Conservation (phyloP, 23 tunicate species). For the Corella eumyota region DNA sequence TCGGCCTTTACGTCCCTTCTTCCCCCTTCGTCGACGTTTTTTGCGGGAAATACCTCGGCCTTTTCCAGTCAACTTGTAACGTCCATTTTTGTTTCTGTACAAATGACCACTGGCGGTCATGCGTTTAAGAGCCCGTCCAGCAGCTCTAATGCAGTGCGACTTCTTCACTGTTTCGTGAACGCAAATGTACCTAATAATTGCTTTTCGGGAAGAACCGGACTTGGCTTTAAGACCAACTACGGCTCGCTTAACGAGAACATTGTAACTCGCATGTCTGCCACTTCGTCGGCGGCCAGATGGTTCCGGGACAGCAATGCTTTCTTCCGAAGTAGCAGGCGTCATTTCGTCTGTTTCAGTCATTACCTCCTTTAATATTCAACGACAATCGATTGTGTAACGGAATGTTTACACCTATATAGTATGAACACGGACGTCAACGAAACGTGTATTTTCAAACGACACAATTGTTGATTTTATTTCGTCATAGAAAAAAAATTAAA, state of each 20-base stretch:
- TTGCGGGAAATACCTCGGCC: conserved; percentile 42
- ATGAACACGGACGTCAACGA: conserved; percentile 30
- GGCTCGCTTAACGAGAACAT: conserved; percentile 68
- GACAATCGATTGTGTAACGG: background rate
- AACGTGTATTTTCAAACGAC: conserved; percentile 3
- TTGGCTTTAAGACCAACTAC: conserved; percentile 38
- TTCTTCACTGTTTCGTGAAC: conserved; percentile 56
- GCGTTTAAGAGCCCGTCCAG: conserved; percentile 47
- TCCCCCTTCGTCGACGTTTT: conserved; percentile 36
- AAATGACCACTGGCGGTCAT: conserved; percentile 44
- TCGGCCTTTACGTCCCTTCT: background rate
- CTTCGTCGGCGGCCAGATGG: conserved; percentile 26
- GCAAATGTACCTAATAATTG: conserved; percentile 46
- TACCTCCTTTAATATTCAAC: conserved; percentile 10
- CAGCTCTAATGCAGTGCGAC: conserved; percentile 47
- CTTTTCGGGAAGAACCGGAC: conserved; percentile 45
- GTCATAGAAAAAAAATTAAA: too few species aligned
- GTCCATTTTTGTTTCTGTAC: conserved; percentile 32
- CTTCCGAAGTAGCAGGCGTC: conserved; percentile 92
- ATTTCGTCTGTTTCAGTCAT: conserved; percentile 70
- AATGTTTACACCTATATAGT: conserved; percentile 4
- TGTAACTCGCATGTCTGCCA: conserved; percentile 52
- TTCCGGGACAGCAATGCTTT: conserved; percentile 58
- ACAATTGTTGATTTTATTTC: conserved; percentile 5
- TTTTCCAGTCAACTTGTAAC: conserved; percentile 44